phyloP scores from a whole-genome alignment of 1,140 invertebrate genomes.

The Apis laboriosa region DNA sequence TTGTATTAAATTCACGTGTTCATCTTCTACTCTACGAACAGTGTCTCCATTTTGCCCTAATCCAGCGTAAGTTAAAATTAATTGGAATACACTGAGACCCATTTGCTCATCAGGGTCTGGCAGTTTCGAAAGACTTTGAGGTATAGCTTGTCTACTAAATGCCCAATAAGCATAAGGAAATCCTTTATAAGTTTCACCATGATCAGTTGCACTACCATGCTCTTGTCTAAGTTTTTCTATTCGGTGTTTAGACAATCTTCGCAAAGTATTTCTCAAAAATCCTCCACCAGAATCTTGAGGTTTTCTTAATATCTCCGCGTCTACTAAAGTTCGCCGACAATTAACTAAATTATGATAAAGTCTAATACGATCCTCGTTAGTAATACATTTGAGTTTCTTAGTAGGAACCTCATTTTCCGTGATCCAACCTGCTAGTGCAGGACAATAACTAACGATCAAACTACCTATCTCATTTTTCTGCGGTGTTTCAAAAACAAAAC shows the following conservation, averaged over 20 bases:
- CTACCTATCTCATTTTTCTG: slow-evolving; percentile 96
- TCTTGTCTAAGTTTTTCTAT: slow-evolving; percentile 92
- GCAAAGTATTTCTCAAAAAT: slow-evolving; percentile 93
- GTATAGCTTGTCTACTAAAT: slow-evolving; percentile 89
- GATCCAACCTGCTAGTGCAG: slow-evolving; percentile 91
- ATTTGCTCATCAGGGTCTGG: slow-evolving; percentile 93
- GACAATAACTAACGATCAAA: slow-evolving; percentile 95
- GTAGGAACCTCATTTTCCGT: slow-evolving; percentile 89
- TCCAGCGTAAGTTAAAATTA: slow-evolving; percentile 90
- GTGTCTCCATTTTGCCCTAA: slow-evolving; percentile 88
- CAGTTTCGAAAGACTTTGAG: slow-evolving; percentile 91
- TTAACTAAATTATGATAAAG: slow-evolving; percentile 91
- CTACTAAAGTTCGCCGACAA: slow-evolving; percentile 90
- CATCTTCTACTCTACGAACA: slow-evolving; percentile 87
- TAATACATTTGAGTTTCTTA: slow-evolving; percentile 86
- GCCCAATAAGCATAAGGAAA: slow-evolving; percentile 95
- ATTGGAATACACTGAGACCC: slow-evolving; percentile 89
- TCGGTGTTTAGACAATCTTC: slow-evolving; percentile 92
- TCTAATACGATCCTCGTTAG: slow-evolving; percentile 91
- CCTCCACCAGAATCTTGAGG: slow-evolving; percentile 89
- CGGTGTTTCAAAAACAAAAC: slow-evolving; percentile 95
- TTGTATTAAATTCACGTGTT: slow-evolving; percentile 94
- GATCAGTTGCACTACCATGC: slow-evolving; percentile 85
- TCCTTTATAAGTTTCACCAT: slow-evolving; percentile 92
- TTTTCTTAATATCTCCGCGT: slow-evolving; percentile 90